Percentiles rank a stretch among this genome's conserved stretches.
phyloP scores from a whole-genome alignment of 2,797 vertebrate genomes.

The Mormyrops attenuatus region DNA sequence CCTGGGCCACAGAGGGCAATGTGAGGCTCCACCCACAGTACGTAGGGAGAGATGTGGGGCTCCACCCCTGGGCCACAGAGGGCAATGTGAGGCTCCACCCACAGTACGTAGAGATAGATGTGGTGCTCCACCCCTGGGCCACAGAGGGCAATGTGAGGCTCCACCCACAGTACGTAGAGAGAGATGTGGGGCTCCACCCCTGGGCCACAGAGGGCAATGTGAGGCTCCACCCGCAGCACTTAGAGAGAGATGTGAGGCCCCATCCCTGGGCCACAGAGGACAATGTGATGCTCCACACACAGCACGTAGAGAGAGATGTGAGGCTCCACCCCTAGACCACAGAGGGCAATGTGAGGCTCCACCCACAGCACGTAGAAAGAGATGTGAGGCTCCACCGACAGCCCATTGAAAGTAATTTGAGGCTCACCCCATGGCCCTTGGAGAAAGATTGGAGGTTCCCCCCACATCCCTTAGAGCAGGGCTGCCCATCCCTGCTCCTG shows the following conservation, averaged over 20 bases:
- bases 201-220: neutral
- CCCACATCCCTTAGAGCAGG: neutral
- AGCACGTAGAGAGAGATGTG: neutral
- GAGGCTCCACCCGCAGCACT: neutral
- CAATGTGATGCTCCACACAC: neutral
- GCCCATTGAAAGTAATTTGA: neutral
- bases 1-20: neutral
- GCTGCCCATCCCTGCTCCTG: neutral
- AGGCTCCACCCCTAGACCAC: neutral
- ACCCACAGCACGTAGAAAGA: neutral
- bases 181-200: neutral
- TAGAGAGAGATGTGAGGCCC: too few species aligned
- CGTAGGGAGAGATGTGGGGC: neutral
- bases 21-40: neutral
- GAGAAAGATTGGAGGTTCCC: neutral
- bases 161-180: neutral
- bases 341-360: too few species aligned
- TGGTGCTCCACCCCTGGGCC: neutral
- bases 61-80: neutral
- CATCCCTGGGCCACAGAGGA: neutral
- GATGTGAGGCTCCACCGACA: neutral
- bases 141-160: neutral
- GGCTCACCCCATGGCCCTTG: neutral
- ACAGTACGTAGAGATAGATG: neutral
- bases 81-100: too few species aligned